Evolutionary conservation across 1,140 invertebrate species (phyloP), one percentile per base, ranked within the genome.

Genomic region (Macrobrachium nipponense): DNA sequence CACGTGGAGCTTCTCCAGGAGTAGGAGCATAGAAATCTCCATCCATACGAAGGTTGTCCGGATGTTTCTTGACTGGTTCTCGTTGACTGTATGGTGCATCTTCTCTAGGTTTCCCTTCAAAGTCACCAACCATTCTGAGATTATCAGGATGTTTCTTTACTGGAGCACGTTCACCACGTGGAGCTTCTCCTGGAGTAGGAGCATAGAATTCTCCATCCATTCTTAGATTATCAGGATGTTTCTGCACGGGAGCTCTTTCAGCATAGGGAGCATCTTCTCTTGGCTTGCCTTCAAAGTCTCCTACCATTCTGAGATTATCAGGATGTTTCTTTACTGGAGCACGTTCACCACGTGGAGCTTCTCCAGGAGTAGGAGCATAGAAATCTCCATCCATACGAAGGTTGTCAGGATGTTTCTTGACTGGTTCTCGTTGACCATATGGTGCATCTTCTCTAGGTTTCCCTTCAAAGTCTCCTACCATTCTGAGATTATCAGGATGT

Each of bases 181-280:
- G 80, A n/a, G 64, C 80, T 12, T 82, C 80, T 70, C 64, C 80
- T 58, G 66, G 80, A 14, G 64, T 60, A 58, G 80, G 80, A 18
- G 80, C 80, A 82, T 82, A 82, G 51, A 82, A 82, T 11, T 82
- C 66, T 20, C 80, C 80, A 58, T 51, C 66, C 80, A 82, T 73
- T 12, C 80, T 66, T n/a, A 82, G 80, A 15, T 82, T 82, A 27
- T 87, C 88, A 7, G 68, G 72, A 14, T 70, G 78, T 61, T 92
- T 91, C 18, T 87, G 79, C 90, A 90, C 91, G 90, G 94, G 93
- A 81, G 90, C 92, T 44, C 93, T 94, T 91, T 89, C 79, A 94
- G 94, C 17, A 72, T 72, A 23, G 5, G 68, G 68, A 72, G 68
- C 68, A 14, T 72, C 68, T 5, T 72, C 68, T 14, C 36, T 4